Evolutionary conservation across 2,888 invertebrate genomes (phyloP).

Genomic region (Exephanes ischioxanthus): DNA sequence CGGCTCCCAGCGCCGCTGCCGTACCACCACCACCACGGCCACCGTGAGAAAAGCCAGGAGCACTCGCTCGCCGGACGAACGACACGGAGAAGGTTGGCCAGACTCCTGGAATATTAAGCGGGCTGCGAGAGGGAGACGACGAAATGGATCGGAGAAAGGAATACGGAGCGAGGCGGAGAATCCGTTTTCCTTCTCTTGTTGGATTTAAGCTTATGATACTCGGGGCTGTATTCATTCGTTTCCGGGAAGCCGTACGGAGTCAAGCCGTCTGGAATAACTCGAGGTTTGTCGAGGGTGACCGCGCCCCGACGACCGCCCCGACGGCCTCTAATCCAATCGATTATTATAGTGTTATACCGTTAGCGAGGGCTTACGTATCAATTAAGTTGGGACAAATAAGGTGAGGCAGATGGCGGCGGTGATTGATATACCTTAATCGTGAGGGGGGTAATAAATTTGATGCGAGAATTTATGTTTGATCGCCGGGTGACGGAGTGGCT

Average conservation of each 20-base stretch:
- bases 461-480: not conserved
- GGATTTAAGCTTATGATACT: slow-evolving; percentile 46
- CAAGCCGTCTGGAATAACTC: slow-evolving; percentile 48
- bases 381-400: not conserved
- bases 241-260: slow-evolving; percentile 25
- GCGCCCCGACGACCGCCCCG: slow-evolving; percentile 23
- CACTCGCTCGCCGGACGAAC: slow-evolving; percentile 53
- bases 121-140: slow-evolving; percentile 26
- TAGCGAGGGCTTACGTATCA: not conserved
- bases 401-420: not conserved
- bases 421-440: not conserved
- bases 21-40: slow-evolving; percentile 16
- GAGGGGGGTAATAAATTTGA: not conserved
- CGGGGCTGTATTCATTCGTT: slow-evolving; percentile 35
- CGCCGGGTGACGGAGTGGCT: too few relatives aligned
- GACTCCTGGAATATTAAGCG: slow-evolving; percentile 63
- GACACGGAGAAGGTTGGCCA: slow-evolving; percentile 67
- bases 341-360: not conserved
- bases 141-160: slow-evolving; percentile 14
- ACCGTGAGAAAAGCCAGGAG: slow-evolving; percentile 36
- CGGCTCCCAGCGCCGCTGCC: not conserved
- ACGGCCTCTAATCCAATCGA: slow-evolving; percentile 3
- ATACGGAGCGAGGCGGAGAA: slow-evolving; percentile 6
- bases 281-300: slow-evolving; percentile 42
- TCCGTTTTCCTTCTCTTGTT: slow-evolving; percentile 29